These are phyloP conservation scores for Parapristionchus giblindavisi DNA, from an alignment of 2,888 invertebrate species.

Conservation along the genomic window DNA sequence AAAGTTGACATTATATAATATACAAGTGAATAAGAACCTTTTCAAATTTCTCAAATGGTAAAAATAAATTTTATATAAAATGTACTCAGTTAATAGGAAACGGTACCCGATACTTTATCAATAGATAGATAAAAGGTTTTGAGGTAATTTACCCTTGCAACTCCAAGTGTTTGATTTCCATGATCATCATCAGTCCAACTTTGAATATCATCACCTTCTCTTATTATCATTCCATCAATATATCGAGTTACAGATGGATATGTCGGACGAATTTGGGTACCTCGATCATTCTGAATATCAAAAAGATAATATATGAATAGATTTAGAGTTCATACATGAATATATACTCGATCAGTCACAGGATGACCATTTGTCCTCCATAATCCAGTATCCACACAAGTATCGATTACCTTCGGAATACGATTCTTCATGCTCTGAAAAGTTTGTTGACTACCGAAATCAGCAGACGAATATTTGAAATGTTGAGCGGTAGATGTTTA, in stretches of 20 bases:
- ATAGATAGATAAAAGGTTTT: not conserved
- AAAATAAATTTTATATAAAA: too few relatives aligned
- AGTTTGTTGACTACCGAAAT: too few relatives aligned
- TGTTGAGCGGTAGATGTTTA: too few relatives aligned
- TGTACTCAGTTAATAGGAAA: too few relatives aligned
- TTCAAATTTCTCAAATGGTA: too few relatives aligned
- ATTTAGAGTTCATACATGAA: not conserved
- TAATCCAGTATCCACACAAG: not conserved
- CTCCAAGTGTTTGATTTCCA: conserved; percentile 4
- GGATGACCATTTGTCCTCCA: conserved; percentile 15
- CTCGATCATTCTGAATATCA: conserved; percentile 11
- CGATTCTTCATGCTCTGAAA: too few relatives aligned
- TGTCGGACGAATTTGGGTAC: conserved; percentile 1
- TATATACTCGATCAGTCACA: conserved; percentile 9
- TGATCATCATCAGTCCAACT: conserved; percentile 18
- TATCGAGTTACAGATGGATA: not conserved
- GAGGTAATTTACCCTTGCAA: conserved; percentile 22
- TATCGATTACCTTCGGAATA: too few relatives aligned
- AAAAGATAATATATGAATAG: too few relatives aligned
- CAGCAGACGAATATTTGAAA: too few relatives aligned
- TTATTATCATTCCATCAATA: not conserved
- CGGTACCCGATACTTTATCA: too few relatives aligned
- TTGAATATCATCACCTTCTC: conserved; percentile 29
- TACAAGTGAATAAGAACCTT: too few relatives aligned
- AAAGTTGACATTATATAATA: not conserved